Base-by-base conservation (phyloP, 2,113 vertebrate genomes). In the Polypterus bichir region DNA sequence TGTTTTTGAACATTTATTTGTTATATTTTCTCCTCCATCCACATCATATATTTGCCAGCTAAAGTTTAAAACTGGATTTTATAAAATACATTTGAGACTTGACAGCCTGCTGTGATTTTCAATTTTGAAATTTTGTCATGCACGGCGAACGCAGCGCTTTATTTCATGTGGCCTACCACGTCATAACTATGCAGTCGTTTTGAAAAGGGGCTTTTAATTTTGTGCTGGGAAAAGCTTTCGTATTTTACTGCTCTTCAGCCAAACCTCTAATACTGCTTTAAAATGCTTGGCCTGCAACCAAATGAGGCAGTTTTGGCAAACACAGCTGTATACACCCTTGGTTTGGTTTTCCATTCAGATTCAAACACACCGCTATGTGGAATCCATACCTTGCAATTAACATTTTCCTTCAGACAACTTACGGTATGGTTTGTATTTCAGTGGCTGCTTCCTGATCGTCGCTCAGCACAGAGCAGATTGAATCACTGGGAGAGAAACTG, bases 101-200 rank as follows among this genome's bases (percentile, higher is more conserved):
- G 11, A 57, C 11, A 45, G 10, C 4, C 27, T 46, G 48, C 57
- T 53, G 48, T 51, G 61, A 60, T 62, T 55, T 62, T 46, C 53
- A 54, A 54, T 62, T 51, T 6, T 54, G 27, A 53, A 56, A 57
- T 52, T 56, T 63, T 72, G 76, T 72, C 72, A 76, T 77, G 76
- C 57, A 54, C 76, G 71, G 77, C 75, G 77, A 77, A 76, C 67
- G 71, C 55, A 45, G 8, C 3, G 48, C 59, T 52, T 66, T n/a
- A n/a, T 77, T 60, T 81, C 68, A 75, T 77, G 80, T 82, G 79
- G 79, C 65, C 71, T 63, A 60, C 47, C 68, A 68, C 76, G 71
- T 77, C 77, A 72, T 64, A 71, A 67, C 71, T 68, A 61, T 64
- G 71, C 60, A 70, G 68, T 56, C 56, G 69, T 64, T 70, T 66